Evolutionary conservation across 2,113 vertebrate species (phyloP), one percentile per base, ranked within the genome.

Genomic region (Lycocorax pyrrhopterus): DNA sequence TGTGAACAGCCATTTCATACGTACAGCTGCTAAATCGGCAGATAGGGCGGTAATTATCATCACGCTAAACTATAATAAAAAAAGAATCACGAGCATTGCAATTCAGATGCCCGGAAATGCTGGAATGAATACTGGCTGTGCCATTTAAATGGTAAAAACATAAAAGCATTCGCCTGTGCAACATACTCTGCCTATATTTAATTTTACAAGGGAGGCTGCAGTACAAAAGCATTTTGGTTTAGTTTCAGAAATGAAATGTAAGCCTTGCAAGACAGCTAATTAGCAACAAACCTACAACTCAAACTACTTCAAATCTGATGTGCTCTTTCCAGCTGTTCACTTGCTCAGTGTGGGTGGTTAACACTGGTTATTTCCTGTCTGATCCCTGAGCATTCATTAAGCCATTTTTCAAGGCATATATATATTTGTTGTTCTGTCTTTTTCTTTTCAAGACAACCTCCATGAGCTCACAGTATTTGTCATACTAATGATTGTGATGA

Each of bases 241-340:
- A 9, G 13, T 80, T 90, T 87, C 82, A 82, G 60, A 85, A 94
- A 33, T n/a, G 29, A 96, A 96, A 94, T 27, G 32, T 27, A 81
- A 83, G 56, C 35, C 30, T 80, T 33, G 30, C 25, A 59, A 56
- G 51, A 88, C 79, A 88, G 75, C 62, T 87, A 73, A 85, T 90
- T 85, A 89, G 27, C 43, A 83, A 52, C 1, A 6, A 93, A 53
- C 12, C 12, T 82, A 46, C 37, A 87, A 79, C 35, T 83, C 35
- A 55, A 47, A 74, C 30, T 41, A 6, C 51, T 79, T 87, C 32
- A 76, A 77, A 90, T 21, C 16, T 63, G 37, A 68, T 51, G 16
- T 25, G 26, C 41, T 79, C 51, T 66, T 94, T 80, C 66, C 83
- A 25, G 55, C 37, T 77, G 33, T 53, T 96, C 67, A 82, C 58